phyloP scores from a whole-genome alignment of 1,140 invertebrate species.

The Bombus pascuorum region DNA sequence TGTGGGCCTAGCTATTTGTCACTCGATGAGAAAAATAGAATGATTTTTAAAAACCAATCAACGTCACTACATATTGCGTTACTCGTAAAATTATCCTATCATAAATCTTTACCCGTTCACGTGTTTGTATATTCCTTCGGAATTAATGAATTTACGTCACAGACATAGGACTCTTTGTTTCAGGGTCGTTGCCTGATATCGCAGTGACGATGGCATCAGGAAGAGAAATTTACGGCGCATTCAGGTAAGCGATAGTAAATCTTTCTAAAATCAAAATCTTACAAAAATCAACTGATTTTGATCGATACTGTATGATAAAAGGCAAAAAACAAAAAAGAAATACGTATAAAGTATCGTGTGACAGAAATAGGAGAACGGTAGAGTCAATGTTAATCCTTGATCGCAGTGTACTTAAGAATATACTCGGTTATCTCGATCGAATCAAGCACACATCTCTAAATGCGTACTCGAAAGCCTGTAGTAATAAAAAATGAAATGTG shows the following conservation, averaged over 20 bases:
- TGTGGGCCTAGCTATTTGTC: too few species aligned
- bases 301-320: neutral
- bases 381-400: neutral
- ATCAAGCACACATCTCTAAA: neutral
- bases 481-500: too few species aligned
- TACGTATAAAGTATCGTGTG: neutral
- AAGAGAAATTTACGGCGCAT: slow-evolving; percentile 72
- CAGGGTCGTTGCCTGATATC: slow-evolving; percentile 73
- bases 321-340: too few species aligned
- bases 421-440: neutral
- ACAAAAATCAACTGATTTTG: neutral
- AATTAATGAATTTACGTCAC: slow-evolving; percentile 21
- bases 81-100: neutral
- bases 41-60: neutral
- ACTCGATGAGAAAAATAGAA: neutral
- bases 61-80: too few species aligned
- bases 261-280: neutral
- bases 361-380: neutral
- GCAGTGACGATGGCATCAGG: slow-evolving; percentile 75
- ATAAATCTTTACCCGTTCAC: neutral
- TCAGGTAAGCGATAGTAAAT: slow-evolving; percentile 61
- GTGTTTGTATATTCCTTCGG: neutral
- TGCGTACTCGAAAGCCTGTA: neutral
- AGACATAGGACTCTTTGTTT: slow-evolving; percentile 18
- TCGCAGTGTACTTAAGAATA: neutral